phyloP scores from a whole-genome alignment of 1,140 invertebrate genomes.

The Brachionus plicatilis region DNA sequence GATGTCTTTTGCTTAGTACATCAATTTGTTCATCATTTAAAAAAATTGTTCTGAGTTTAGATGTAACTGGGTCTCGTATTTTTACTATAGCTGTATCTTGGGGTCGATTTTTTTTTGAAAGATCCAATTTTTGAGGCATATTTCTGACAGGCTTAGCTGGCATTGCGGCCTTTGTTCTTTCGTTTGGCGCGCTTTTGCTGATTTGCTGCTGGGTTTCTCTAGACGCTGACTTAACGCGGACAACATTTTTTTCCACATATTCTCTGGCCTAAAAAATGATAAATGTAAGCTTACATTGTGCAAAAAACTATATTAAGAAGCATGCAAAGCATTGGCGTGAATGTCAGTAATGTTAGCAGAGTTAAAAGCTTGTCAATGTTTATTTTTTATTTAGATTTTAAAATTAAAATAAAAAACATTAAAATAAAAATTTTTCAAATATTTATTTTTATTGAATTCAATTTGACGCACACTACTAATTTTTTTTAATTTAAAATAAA shows the following conservation, averaged over 20 bases:
- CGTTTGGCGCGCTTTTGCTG: neutral
- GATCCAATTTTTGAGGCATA: neutral
- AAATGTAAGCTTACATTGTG: neutral
- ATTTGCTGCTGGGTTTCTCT: neutral
- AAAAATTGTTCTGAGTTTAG: conserved; percentile 23
- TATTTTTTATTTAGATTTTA: neutral
- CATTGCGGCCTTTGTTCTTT: neutral
- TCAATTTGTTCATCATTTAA: conserved; percentile 36
- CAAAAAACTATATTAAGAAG: neutral
- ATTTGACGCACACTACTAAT: too few relatives aligned
- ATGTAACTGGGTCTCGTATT: conserved; percentile 32
- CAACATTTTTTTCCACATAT: conserved; percentile 24
- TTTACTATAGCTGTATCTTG: conserved; percentile 12
- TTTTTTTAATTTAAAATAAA: too few relatives aligned
- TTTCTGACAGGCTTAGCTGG: neutral
- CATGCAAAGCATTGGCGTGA: conserved; percentile 23
- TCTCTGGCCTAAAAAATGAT: neutral
- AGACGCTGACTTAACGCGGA: neutral
- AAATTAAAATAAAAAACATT: neutral
- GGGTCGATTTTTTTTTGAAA: neutral
- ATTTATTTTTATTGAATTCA: too few relatives aligned
- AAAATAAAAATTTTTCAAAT: neutral
- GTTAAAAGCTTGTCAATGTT: neutral
- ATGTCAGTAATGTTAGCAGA: neutral
- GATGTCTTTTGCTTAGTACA: conserved; percentile 7